Base-by-base conservation (phyloP, 2,113 vertebrate genomes). In the Sprattus sprattus region DNA sequence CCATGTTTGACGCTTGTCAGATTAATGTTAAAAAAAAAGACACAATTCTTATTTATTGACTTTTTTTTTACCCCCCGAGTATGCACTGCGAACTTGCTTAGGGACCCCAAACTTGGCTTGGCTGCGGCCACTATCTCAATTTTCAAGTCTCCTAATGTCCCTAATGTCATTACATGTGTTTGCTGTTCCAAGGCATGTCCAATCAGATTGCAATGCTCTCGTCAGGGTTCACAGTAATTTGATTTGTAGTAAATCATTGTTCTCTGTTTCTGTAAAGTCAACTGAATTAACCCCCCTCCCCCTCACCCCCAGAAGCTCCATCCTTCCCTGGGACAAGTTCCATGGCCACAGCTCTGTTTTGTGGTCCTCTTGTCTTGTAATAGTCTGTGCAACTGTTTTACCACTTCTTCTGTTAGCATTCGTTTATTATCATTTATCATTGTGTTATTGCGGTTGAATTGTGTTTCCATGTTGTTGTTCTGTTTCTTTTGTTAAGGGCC, bases 1-100 rank as follows among this genome's bases (percentile, higher is more conserved):
- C 47, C 81, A 85, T 93, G 91, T 89, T 91, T 83, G 25, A 90
- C 85, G 87, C 89, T 91, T 90, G 90, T 92, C 91, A 93, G 88
- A 89, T 45, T 25, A 78, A 87, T 88, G 87, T 93, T 93, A 88
- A 84, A 64, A 9, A 64, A 9, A 64, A 25, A 25, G 22, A n/a
- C n/a, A 28, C 13, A 13, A 28, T 4, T 6, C 6, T 49, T 49
- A 49, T 9, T 75, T 3, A 75, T 32, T 32, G 4, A 54, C 15
- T 54, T 44, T 44, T 39, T 7, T 64, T 25, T n/a, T 64, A 54
- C 16, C 18, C 54, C 0, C 54, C 18, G 16, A 25, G 60, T 0
- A 28, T 25, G 18, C 11, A 54, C 52, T 32, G 13, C 2, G 13
- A 78, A 78, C 71, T 32, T 78, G 71, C 28, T 39, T 78, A 39